Percentiles rank a stretch among this genome's conserved stretches.
These are phyloP conservation scores for Hydrozoanthus tunicans DNA, from an alignment of 64 coral and sea anemone species.

Conservation along the genomic window DNA sequence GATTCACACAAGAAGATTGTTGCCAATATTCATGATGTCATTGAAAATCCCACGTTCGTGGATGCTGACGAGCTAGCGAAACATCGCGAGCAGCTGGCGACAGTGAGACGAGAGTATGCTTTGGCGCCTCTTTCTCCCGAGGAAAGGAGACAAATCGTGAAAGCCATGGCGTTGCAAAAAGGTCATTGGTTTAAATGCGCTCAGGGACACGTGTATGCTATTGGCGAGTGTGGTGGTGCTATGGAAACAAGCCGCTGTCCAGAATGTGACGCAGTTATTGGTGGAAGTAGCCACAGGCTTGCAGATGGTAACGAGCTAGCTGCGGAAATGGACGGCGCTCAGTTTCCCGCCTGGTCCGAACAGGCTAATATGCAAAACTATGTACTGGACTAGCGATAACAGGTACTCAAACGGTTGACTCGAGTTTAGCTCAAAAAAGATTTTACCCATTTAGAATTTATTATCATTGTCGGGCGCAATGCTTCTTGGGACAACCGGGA, in stretches of 20 bases:
- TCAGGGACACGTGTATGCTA: slow-evolving; percentile 84
- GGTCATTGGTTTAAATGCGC: slow-evolving; percentile 92
- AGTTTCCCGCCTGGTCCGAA: slow-evolving; percentile 84
- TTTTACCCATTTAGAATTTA: too few species aligned
- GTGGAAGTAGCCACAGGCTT: slow-evolving; percentile 65
- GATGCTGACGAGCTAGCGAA: not conserved
- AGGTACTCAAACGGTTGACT: not conserved
- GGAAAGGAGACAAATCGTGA: slow-evolving; percentile 75
- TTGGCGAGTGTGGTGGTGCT: slow-evolving; percentile 84
- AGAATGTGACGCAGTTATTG: slow-evolving; percentile 77
- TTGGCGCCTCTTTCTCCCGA: slow-evolving; percentile 54
- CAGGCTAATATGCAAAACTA: slow-evolving; percentile 90
- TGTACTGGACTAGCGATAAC: not conserved
- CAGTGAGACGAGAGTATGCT: not conserved
- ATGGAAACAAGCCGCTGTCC: slow-evolving; percentile 79
- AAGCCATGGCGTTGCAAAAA: slow-evolving; percentile 61
- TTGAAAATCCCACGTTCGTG: slow-evolving; percentile 12
- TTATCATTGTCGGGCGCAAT: too few species aligned
- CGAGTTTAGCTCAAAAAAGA: too few species aligned
- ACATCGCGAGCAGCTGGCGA: not conserved
- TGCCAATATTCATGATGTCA: not conserved
- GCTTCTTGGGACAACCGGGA: too few species aligned
- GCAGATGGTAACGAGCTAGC: slow-evolving; percentile 74
- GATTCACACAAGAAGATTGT: slow-evolving; percentile 15
- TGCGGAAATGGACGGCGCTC: slow-evolving; percentile 83